Base-by-base conservation (phyloP, 2,797 vertebrate genomes). In the Rousettus madagascariensis region DNA sequence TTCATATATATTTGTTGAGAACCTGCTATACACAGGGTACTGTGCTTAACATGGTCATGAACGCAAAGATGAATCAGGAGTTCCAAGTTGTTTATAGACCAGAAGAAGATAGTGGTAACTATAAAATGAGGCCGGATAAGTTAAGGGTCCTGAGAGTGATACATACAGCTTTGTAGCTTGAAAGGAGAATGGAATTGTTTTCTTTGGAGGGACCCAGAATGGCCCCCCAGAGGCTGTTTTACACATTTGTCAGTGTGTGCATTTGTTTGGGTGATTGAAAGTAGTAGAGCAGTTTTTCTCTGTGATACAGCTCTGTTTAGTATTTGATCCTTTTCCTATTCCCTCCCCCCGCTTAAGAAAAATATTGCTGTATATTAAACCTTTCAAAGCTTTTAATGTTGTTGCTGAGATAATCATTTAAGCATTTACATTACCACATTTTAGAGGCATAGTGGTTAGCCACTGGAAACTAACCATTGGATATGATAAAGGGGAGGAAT, bases 401-500 rank as follows among this genome's bases (percentile, higher is more conserved):
- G 57, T 94, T 95, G 41, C 55, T 49, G 68, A 92, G 80, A 93
- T 36, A 74, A 24, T 86, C 68, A 65, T 78, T 87, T 89, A 71
- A 95, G 75, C 77, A 61, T 94, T 91, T 96, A 55, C 93, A 92
- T 95, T 86, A 74, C 63, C 51, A 69, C 86, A 68, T 41, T 97
- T 96, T 88, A 89, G 91, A 89, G 36, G 68, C 83, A 80, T 43
- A 46, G 46, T 74, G 91, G 78, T 94, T 96, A 95, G 94, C 87
- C 69, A 72, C 72, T 92, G 87, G 77, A 94, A 88, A 84, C 86
- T 95, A 86, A 86, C 53, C 24, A 33, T 78, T 59, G 88, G 90
- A 85, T 94, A 96, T 94, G 92, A 49, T 95, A 91, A 75, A 87
- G 17, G 36, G 68, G 49, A 5, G 41, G 17, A 41, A 15, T 86